phyloP scores from a whole-genome alignment of 2,113 vertebrate species.

The Panurus biarmicus region DNA sequence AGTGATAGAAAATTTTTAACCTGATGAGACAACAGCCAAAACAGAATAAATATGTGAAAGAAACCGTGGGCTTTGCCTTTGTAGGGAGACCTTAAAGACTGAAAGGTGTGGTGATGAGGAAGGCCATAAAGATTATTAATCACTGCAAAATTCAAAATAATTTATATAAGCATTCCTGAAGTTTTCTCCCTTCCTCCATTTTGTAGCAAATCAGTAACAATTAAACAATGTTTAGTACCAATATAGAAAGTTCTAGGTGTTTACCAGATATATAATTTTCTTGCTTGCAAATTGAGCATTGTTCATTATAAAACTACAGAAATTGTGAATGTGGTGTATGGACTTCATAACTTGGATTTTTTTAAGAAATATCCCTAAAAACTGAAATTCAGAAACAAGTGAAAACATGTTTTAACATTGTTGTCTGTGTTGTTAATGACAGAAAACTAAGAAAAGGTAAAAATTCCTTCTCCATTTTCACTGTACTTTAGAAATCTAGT shows the following conservation, averaged over 20 bases:
- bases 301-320: not conserved
- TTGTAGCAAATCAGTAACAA: not conserved
- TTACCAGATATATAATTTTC: not conserved
- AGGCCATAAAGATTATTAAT: not conserved
- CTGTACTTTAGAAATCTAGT: not conserved
- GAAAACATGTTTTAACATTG: not conserved
- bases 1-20: not conserved
- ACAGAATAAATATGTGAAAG: not conserved
- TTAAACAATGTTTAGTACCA: not conserved
- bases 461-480: not conserved
- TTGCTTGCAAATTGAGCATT: not conserved
- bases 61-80: not conserved
- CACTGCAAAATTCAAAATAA: not conserved
- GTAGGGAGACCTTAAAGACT: not conserved
- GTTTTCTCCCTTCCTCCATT: not conserved
- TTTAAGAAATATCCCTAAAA: not conserved
- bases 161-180: not conserved
- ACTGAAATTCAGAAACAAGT: not conserved
- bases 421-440: not conserved
- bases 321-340: not conserved
- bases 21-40: not conserved
- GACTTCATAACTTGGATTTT: not conserved
- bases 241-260: not conserved
- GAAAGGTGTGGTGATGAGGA: not conserved
- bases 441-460: not conserved